These are phyloP conservation scores for Bungarus multicinctus DNA, from an alignment of 2,113 vertebrate species.

Conservation along the genomic window DNA sequence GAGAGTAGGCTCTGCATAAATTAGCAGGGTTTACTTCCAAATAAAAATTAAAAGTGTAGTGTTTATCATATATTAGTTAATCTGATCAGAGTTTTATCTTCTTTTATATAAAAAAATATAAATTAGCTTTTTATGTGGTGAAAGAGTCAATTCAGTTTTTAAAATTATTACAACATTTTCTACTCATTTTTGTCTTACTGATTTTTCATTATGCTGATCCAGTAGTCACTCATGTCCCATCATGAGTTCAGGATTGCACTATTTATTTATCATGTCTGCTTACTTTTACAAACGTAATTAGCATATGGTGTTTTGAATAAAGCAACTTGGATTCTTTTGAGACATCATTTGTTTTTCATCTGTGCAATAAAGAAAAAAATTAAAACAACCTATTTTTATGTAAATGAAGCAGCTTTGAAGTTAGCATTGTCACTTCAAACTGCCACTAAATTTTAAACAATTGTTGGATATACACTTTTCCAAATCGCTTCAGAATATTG, in stretches of 20 bases:
- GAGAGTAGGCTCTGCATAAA: background rate
- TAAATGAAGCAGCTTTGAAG: background rate
- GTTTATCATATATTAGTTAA: background rate
- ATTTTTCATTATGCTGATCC: background rate
- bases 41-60: background rate
- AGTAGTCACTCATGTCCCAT: background rate
- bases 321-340: background rate
- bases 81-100: background rate
- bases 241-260: background rate
- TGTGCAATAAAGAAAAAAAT: background rate
- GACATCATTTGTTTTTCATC: background rate
- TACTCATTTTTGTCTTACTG: background rate
- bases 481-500: background rate
- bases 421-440: background rate
- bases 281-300: background rate
- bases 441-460: background rate
- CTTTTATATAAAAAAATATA: background rate
- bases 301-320: background rate
- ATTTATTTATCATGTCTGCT: background rate
- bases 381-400: background rate
- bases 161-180: background rate
- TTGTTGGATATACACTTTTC: background rate
- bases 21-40: background rate
- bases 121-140: background rate
- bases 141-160: background rate